These are phyloP conservation scores for Brienomyrus brachyistius DNA, from an alignment of 2,113 vertebrate genomes.

Conservation along the genomic window DNA sequence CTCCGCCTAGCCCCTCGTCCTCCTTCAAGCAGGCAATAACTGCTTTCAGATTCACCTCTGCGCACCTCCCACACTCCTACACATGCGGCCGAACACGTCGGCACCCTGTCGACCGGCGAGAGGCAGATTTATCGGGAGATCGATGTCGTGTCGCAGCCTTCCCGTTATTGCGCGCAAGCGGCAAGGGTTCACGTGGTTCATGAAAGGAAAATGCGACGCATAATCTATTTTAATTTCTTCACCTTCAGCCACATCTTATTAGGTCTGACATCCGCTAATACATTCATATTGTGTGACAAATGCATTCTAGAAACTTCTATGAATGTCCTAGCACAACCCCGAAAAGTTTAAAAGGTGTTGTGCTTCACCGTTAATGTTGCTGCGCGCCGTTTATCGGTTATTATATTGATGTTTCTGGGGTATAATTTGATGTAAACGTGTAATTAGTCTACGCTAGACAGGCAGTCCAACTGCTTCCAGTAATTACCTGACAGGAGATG, in stretches of 20 bases:
- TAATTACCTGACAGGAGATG: not conserved
- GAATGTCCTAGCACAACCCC: not conserved
- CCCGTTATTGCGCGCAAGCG: not conserved
- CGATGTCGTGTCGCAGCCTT: not conserved
- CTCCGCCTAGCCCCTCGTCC: not conserved
- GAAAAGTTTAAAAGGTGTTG: not conserved
- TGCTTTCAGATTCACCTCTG: not conserved
- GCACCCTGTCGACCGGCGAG: not conserved
- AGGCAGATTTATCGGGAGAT: not conserved
- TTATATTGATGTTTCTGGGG: not conserved
- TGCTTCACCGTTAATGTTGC: not conserved
- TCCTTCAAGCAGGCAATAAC: not conserved
- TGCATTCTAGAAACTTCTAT: not conserved
- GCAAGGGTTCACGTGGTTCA: not conserved
- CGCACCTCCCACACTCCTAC: not conserved
- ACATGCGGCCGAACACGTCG: not conserved
- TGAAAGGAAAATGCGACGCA: not conserved
- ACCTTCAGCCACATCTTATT: not conserved
- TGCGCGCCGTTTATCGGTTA: not conserved
- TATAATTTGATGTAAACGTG: constrained; percentile 7
- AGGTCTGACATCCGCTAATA: not conserved
- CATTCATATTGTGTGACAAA: constrained; percentile 1
- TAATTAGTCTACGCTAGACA: not conserved
- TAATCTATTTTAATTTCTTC: constrained; percentile 8
- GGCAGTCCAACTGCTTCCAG: not conserved